A percentile compares a stretch with the other conserved stretches of the same genome.
phyloP scores from a whole-genome alignment of 2,888 invertebrate genomes.

The Drosophila anceps region DNA sequence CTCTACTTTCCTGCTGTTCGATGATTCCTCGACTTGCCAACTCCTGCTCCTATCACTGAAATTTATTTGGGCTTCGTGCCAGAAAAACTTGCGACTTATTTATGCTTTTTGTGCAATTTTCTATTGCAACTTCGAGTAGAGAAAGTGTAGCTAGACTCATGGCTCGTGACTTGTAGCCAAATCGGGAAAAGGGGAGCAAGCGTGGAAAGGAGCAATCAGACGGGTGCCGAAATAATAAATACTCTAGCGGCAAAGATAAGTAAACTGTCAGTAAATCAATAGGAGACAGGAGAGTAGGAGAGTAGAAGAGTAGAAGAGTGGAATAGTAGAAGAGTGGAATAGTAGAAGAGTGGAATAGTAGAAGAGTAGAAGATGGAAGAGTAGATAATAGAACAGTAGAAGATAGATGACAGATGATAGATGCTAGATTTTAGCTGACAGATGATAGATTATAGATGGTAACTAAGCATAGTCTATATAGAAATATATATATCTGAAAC shows the following conservation, averaged over 20 bases:
- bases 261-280: neutral
- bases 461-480: no score
- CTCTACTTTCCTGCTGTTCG: neutral
- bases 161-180: constrained; percentile 19
- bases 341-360: no score
- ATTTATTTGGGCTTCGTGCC: constrained; percentile 52
- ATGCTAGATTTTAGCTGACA: no score
- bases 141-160: constrained; percentile 61
- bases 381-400: neutral
- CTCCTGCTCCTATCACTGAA: constrained; percentile 10
- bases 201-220: neutral
- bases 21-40: neutral
- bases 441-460: no score
- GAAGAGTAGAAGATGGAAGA: no score
- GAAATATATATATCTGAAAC: neutral
- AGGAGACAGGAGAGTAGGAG: neutral
- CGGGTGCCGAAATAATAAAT: constrained; percentile 4
- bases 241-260: neutral
- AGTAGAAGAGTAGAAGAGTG: neutral
- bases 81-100: constrained; percentile 50
- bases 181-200: neutral
- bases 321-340: neutral
- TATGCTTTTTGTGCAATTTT: constrained; percentile 35
- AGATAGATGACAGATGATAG: no score
- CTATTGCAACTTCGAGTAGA: constrained; percentile 38